A percentile compares a stretch with the other conserved stretches of the same genome.
These are phyloP conservation scores for Armadillidium nasatum DNA, from an alignment of 1,140 invertebrate genomes.

Conservation along the genomic window DNA sequence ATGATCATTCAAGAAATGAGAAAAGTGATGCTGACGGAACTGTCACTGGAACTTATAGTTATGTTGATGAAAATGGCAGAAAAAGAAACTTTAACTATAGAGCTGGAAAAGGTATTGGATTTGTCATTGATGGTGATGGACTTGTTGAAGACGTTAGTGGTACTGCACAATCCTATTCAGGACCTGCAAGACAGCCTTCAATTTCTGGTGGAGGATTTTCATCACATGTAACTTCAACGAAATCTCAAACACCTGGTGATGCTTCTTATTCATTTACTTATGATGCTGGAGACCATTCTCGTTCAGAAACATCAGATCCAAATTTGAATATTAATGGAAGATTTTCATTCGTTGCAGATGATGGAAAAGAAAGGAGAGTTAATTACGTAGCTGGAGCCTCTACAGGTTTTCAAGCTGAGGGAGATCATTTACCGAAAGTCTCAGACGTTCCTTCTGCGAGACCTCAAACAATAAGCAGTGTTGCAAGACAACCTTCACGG, in stretches of 20 bases:
- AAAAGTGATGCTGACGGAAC: constrained; percentile 45
- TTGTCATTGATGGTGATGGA: constrained; percentile 9
- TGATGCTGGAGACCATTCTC: constrained; percentile 37
- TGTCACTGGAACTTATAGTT: constrained; percentile 48
- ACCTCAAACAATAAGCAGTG: neutral
- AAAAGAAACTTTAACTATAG: constrained; percentile 39
- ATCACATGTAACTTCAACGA: too few relatives aligned
- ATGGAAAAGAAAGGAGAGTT: constrained; percentile 22
- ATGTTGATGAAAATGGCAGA: constrained; percentile 46
- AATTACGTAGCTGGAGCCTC: constrained; percentile 26
- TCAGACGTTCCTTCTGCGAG: neutral
- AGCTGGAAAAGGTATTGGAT: constrained; percentile 40
- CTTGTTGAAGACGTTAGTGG: too few relatives aligned
- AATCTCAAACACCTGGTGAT: neutral
- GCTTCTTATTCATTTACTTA: constrained; percentile 32
- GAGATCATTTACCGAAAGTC: constrained; percentile 19
- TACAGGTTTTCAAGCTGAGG: constrained; percentile 29
- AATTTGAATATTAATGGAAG: constrained; percentile 46
- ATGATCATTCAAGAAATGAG: constrained; percentile 44
- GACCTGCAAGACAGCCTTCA: neutral
- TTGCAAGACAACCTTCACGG: neutral
- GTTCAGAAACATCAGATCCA: constrained; percentile 34
- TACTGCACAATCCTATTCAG: neutral
- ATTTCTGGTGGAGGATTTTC: neutral
- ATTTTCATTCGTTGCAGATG: constrained; percentile 43